These are phyloP conservation scores for Meiosimyza platycephala DNA, from an alignment of 2,888 invertebrate genomes.

Conservation along the genomic window DNA sequence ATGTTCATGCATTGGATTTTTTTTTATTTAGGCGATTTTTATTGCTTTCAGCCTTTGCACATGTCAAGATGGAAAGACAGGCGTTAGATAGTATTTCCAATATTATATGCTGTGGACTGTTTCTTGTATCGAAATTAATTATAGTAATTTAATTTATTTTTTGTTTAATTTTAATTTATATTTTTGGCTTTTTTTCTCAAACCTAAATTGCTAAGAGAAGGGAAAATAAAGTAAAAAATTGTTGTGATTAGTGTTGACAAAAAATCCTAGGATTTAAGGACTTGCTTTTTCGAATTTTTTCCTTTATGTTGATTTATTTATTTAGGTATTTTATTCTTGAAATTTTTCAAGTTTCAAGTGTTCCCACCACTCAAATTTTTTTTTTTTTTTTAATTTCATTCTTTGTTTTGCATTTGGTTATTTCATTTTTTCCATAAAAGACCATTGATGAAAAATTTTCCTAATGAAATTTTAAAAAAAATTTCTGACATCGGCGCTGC, in stretches of 20 bases:
- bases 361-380: slow-evolving; percentile 19
- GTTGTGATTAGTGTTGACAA: slow-evolving; percentile 64
- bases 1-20: no score
- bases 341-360: slow-evolving; percentile 32
- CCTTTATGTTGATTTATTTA: slow-evolving; percentile 26
- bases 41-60: slow-evolving; percentile 36
- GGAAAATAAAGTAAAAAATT: slow-evolving; percentile 67
- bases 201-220: slow-evolving; percentile 68
- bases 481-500: slow-evolving; percentile 9
- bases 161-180: slow-evolving; percentile 40
- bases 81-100: slow-evolving; percentile 7
- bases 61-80: slow-evolving; percentile 35
- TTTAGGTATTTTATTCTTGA: slow-evolving; percentile 7
- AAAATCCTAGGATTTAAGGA: slow-evolving; percentile 48
- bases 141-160: slow-evolving; percentile 41
- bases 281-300: slow-evolving; percentile 17
- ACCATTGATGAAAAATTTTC: slow-evolving; percentile 33
- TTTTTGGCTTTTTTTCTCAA: slow-evolving; percentile 51
- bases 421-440: slow-evolving; percentile 18
- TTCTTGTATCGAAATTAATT: slow-evolving; percentile 42
- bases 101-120: slow-evolving; percentile 44
- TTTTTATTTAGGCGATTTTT: background rate
- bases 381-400: slow-evolving; percentile 23
- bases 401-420: background rate
- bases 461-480: slow-evolving; percentile 25